These are phyloP conservation scores for Mandrillus leucophaeus DNA, from an alignment of 2,113 vertebrate genomes.

Conservation along the genomic window DNA sequence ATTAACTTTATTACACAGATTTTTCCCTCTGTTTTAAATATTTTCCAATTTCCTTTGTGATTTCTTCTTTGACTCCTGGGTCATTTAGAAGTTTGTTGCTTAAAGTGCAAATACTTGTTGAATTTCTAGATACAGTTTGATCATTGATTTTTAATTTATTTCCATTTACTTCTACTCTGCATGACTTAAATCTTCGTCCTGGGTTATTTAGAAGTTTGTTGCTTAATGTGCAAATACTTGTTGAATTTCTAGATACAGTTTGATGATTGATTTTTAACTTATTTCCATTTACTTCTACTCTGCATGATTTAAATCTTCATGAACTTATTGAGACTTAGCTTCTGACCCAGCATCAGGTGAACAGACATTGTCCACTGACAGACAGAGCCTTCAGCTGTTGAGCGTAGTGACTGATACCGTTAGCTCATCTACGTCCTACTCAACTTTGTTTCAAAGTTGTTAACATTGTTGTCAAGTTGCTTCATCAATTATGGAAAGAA, in stretches of 20 bases:
- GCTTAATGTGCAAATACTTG: neutral
- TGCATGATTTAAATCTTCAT: neutral
- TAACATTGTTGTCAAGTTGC: neutral
- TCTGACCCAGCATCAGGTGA: neutral
- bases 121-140: neutral
- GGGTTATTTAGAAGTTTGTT: neutral
- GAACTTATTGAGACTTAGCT: neutral
- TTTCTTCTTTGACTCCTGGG: neutral
- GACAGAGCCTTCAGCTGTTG: fast-evolving
- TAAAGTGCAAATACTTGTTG: neutral
- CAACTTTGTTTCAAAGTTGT: neutral
- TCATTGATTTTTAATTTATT: neutral
- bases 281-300: neutral
- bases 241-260: neutral
- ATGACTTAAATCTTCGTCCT: neutral
- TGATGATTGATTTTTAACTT: neutral
- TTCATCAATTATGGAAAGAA: neutral
- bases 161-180: neutral
- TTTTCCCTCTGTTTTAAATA: neutral
- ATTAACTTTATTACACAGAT: neutral
- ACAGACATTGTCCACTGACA: neutral
- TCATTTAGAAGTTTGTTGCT: neutral
- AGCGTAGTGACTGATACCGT: fast-evolving
- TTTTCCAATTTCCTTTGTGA: neutral
- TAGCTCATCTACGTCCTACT: neutral